These are phyloP conservation scores for Microctenopoma lineatum DNA, from an alignment of 2,797 vertebrate genomes.

Conservation along the genomic window DNA sequence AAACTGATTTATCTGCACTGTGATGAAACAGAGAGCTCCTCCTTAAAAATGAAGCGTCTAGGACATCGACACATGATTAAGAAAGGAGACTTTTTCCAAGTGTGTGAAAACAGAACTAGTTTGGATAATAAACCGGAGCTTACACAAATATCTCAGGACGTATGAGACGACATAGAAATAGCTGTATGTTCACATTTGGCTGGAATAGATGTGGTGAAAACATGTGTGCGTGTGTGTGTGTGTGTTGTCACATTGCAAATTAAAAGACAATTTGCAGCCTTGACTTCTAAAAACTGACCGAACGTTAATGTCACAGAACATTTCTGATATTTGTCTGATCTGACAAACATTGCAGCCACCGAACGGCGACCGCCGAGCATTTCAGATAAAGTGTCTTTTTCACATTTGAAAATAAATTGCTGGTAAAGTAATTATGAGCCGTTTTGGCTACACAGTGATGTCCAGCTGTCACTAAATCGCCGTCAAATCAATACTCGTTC, in stretches of 20 bases:
- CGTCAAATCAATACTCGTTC: constrained; percentile 35
- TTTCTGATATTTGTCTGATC: neutral
- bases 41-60: neutral
- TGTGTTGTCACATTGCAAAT: neutral
- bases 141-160: neutral
- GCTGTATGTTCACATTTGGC: neutral
- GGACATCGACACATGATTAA: neutral
- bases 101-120: neutral
- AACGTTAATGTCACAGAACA: neutral
- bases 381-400: neutral
- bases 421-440: neutral
- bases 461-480: constrained; percentile 2
- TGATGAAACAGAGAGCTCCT: neutral
- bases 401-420: neutral
- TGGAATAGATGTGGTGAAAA: neutral
- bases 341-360: neutral
- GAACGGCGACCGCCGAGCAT: neutral
- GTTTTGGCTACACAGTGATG: neutral
- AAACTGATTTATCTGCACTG: neutral
- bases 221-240: neutral
- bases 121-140: neutral
- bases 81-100: neutral
- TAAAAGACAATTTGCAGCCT: neutral
- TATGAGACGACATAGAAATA: neutral
- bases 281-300: neutral